Percentiles rank a stretch among this genome's conserved stretches.
Conservation (phyloP, 2,888 invertebrate genomes). For the Agriotes lineatus region DNA sequence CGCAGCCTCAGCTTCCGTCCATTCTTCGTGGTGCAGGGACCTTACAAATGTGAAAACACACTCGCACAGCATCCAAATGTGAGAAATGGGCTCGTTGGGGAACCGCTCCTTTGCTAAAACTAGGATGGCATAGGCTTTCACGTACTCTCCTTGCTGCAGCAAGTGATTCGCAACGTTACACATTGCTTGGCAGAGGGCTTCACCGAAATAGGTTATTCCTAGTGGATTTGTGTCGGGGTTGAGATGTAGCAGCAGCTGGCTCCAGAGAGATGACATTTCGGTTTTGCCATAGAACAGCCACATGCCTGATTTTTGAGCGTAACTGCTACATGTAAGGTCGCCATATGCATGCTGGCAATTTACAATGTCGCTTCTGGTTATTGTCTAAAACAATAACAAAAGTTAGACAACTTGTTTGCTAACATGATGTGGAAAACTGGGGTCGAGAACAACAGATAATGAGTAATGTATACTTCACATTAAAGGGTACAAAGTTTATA, state of each 20-base stretch:
- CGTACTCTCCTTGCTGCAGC: constrained; percentile 70
- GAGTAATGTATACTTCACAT: no score
- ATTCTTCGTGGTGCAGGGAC: constrained; percentile 70
- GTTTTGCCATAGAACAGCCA: constrained; percentile 92
- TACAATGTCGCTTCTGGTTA: constrained; percentile 86
- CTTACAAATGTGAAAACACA: constrained; percentile 67
- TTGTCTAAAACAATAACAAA: constrained; percentile 71
- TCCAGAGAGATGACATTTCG: constrained; percentile 84
- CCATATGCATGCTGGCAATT: constrained; percentile 88
- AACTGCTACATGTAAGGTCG: constrained; percentile 84
- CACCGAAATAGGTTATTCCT: constrained; percentile 61
- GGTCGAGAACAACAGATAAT: no score
- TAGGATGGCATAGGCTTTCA: constrained; percentile 71
- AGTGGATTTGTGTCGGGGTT: constrained; percentile 73
- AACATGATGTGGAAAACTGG: no score
- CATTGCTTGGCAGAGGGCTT: constrained; percentile 77
- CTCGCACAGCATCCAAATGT: constrained; percentile 78
- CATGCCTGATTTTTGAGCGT: constrained; percentile 85
- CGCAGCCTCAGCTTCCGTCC: constrained; percentile 77
- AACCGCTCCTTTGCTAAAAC: constrained; percentile 74
- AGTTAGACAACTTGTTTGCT: background rate
- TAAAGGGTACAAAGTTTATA: no score
- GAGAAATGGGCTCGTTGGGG: constrained; percentile 73
- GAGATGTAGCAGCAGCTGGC: constrained; percentile 82
- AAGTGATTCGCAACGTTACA: constrained; percentile 75